These are phyloP conservation scores for Brachypalpus laphriformis DNA, from an alignment of 2,888 invertebrate species.

Conservation along the genomic window DNA sequence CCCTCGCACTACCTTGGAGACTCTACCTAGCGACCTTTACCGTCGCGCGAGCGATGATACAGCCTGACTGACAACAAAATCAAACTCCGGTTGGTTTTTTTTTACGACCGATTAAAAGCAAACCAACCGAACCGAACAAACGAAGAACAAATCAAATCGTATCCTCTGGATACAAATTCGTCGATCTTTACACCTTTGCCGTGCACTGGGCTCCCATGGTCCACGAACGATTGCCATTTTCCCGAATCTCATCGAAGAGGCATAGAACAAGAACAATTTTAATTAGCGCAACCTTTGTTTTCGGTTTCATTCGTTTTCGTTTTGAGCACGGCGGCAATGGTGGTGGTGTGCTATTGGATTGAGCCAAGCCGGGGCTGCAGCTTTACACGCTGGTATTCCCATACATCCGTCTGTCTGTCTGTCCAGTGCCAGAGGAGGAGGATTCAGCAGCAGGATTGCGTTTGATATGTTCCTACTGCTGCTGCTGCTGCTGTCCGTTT, in stretches of 20 bases:
- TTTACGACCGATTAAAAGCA: conserved; percentile 63
- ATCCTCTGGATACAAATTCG: conserved; percentile 68
- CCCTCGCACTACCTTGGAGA: conserved; percentile 32
- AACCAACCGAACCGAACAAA: conserved; percentile 12
- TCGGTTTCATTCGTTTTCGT: conserved; percentile 79
- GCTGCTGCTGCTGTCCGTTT: conserved; percentile 48
- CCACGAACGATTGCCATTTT: conserved; percentile 53
- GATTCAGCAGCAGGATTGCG: conserved; percentile 71
- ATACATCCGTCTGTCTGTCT: conserved; percentile 58
- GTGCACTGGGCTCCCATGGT: conserved; percentile 76
- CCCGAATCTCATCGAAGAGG: conserved; percentile 68
- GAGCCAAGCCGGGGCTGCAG: conserved; percentile 28
- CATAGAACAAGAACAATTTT: conserved; percentile 79
- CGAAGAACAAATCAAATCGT: conserved; percentile 57
- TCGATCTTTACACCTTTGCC: conserved; percentile 72
- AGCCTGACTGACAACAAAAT: conserved; percentile 68
- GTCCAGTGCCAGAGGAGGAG: conserved; percentile 29
- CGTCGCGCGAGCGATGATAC: conserved; percentile 58
- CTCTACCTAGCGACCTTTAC: conserved; percentile 60
- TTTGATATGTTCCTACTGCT: conserved; percentile 50
- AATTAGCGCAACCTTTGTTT: conserved; percentile 82
- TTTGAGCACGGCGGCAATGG: too few relatives aligned
- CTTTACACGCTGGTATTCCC: conserved; percentile 42
- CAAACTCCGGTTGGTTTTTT: conserved; percentile 35
- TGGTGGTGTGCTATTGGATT: conserved; percentile 67